Evolutionary conservation across 2,797 vertebrate species (phyloP), one percentile per base, ranked within the genome.

Genomic region (Sebastes itinus): DNA sequence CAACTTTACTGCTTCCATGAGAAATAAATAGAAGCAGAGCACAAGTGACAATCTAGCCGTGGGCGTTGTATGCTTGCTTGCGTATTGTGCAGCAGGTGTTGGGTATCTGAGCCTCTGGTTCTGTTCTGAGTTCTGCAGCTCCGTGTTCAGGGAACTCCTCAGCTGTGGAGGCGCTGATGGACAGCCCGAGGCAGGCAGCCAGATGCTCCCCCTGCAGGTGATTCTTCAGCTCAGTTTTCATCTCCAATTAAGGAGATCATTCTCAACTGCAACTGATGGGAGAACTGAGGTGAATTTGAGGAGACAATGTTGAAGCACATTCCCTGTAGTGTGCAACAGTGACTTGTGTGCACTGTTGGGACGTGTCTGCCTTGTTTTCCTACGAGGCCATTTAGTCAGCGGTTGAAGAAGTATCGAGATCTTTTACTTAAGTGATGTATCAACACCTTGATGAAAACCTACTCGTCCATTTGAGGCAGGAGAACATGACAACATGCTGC

Each of bases 171-270:
- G 66, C 74, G 8, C 64, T 72, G 88, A 82, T 65, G 83, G 85
- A 74, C 74, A 14, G 78, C 83, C 77, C 1, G 71, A 65, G 88
- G 86, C 27, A 2, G 35, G 83, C 32, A 6, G 69, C 82, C 92
- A 92, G 90, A 90, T 89, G 91, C 78, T 72, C 70, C 78, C 70
- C 87, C 89, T 84, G 83, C 79, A 84, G 82, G 78, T 78, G 68
- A 63, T 46, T 70, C 59, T 28, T 33, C 66, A 54, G 74, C 76
- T 78, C 77, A 27, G 32, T 83, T 73, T 80, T 89, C 75, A 82
- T 82, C 73, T 88, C 67, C 78, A 82, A 78, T 88, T 83, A 89
- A 75, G 75, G 11, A 23, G 72, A 77, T 76, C 68, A 52, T 65
- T 78, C 54, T 79, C 74, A 56, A 80, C 35, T 7, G 11, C 35